Conservation (phyloP, 2,113 vertebrate species). For the Eira barbara region DNA sequence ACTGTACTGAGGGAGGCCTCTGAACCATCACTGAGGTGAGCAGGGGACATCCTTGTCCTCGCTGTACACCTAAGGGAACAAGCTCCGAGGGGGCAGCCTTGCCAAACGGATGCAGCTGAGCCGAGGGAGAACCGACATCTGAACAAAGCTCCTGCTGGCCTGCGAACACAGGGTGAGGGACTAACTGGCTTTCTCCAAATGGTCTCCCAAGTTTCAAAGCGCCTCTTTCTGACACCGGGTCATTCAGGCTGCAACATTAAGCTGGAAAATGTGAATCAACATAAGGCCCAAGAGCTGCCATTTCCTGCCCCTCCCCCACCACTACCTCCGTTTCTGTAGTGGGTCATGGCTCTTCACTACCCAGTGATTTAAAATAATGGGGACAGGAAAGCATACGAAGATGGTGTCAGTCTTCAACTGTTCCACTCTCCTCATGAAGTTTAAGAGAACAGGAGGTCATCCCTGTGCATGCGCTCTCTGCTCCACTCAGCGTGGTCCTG, state of each 20-base stretch:
- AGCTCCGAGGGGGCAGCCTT: neutral
- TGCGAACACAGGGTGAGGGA: neutral
- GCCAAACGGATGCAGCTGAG: neutral
- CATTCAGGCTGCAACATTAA: neutral
- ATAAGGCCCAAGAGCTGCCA: neutral
- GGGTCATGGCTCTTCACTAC: neutral
- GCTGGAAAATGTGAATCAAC: neutral
- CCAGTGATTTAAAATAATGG: neutral
- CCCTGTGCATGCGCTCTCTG: too few species aligned
- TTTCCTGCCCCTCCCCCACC: neutral
- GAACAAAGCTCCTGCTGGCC: neutral
- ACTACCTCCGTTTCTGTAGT: neutral
- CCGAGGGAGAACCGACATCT: neutral
- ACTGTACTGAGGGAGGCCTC: neutral
- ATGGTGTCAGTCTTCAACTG: neutral
- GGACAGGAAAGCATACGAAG: neutral
- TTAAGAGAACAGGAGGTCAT: neutral
- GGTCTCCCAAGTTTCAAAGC: neutral
- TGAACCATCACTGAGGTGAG: neutral
- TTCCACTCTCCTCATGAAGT: neutral
- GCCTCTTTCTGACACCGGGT: neutral
- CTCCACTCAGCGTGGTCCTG: neutral
- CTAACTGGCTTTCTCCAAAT: neutral
- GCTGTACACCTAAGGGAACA: neutral
- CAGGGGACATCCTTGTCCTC: neutral